Evolutionary conservation across 2,888 invertebrate genomes (phyloP), one percentile per base, ranked within the genome.

Genomic region (Xylota sylvarum): DNA sequence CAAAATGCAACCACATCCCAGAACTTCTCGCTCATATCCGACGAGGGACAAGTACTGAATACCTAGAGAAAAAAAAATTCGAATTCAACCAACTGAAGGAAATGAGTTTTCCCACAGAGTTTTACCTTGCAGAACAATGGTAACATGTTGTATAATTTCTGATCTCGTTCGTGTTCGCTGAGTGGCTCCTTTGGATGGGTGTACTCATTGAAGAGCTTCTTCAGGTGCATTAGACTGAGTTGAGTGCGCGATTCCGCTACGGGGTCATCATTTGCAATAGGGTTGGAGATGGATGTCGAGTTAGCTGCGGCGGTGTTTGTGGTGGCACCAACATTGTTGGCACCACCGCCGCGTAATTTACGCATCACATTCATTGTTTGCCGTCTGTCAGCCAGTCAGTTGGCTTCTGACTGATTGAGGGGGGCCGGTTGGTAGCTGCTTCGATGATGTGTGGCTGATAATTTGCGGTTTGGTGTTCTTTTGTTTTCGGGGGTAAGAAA

Each of bases 1-100:
- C 97, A 97, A 92, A 99, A 99, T 88, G 97, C 96, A 74, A 98
- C 94, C 88, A 98, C 97, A 92, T 99, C 99, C 95, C 98, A 97
- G 93, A 99, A 99, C 93, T 98, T 98, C 92, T 98, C 98, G 91
- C 97, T 97, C 97, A 99, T 97, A 91, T 99, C 98, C 90, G 96
- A 96, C n/a, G 98, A 96, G 78, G 98, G 97, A 91, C 97, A 97
- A 88, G 97, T 95, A 88, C 97, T 97, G 93, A 98, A 98, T 67
- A 98, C 98, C 98, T 98, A 91, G 23, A 23, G 14, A 32, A 46
- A 56, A 58, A 6, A 52, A 50, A 52, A 32, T 19, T 40, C n/a
- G 67, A 70, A 56, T 55, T 77, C 43, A 76, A 67, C 69, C 70
- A 55, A 46, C 64, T 14, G 43, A 65, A 64, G 80, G 80, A 85